Evolutionary conservation across 1,140 invertebrate species (phyloP), one percentile per base, ranked within the genome.

Genomic region (Drosophila pruinosa): DNA sequence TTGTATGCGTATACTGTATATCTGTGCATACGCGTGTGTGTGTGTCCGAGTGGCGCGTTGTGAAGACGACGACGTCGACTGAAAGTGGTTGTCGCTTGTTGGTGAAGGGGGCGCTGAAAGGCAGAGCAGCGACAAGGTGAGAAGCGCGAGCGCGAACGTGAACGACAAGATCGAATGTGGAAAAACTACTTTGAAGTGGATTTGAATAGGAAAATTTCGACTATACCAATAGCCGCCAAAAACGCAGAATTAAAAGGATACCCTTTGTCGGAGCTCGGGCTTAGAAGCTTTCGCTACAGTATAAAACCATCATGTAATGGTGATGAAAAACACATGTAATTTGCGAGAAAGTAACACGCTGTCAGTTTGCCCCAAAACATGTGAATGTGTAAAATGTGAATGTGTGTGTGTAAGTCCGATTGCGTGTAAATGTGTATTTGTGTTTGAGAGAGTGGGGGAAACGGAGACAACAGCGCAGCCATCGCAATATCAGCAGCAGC

Each of bases 281-380:
- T 50, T 5, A 12, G 3, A 50, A 50, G 19, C 36, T 38, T 71
- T 57, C 3, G 31, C 17, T 28, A 6, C 31, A 22, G 15, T 21
- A 70, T 48, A 39, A 57, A 53, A 34, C 7, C 34, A 65, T 31
- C 15, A 8, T 59, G 36, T 31, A 45, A 15, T 22, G n/a, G 24
- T 65, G 62, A 72, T 68, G 57, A 71, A 89, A 86, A 88, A 88
- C 83, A 88, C 82, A 88, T 88, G 82, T 88, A 88, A 88, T 89
- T 82, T 62, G 78, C 83, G 83, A 89, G 82, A 88, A 88, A 88
- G 82, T 88, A 88, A 88, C 82, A 88, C 82, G 82, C 82, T 88
- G 82, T 89, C 82, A 88, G 72, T 83, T 83, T 65, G 63, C 67
- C 26, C 63, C 61, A 80, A 76, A 82, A 61, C 63, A 48, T 56